Evolutionary conservation across 2,113 vertebrate genomes (phyloP).

Genomic region (Colistium nudipinnis): DNA sequence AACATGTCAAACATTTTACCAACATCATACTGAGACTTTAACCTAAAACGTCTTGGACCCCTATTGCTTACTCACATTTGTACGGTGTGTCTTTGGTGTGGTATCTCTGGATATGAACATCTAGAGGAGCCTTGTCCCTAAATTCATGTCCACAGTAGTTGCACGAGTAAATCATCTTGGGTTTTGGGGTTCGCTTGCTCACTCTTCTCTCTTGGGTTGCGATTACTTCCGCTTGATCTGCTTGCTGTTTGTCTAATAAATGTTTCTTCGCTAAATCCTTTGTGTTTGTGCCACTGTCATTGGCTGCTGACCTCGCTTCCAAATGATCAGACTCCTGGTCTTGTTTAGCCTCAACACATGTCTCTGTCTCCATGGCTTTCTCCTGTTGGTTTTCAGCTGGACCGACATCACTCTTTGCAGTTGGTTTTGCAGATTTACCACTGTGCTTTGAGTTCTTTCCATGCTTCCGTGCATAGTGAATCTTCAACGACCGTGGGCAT

Average conservation of each 20-base stretch:
- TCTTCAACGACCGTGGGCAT: slow-evolving; percentile 81
- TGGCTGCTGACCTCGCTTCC: slow-evolving; percentile 11
- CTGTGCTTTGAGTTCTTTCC: slow-evolving; percentile 37
- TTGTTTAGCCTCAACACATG: slow-evolving; percentile 13
- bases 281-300: slow-evolving; percentile 9
- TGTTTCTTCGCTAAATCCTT: slow-evolving; percentile 22
- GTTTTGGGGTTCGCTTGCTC: slow-evolving; percentile 76
- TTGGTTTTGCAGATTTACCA: slow-evolving; percentile 14
- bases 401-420: slow-evolving; percentile 28
- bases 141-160: slow-evolving; percentile 80
- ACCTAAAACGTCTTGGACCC: background rate
- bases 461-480: slow-evolving; percentile 76
- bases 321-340: slow-evolving; percentile 17
- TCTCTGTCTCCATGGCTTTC: slow-evolving; percentile 42
- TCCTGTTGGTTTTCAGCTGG: slow-evolving; percentile 52
- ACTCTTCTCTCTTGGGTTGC: slow-evolving; percentile 58
- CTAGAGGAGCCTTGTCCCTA: slow-evolving; percentile 74
- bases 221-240: slow-evolving; percentile 25
- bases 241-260: slow-evolving; percentile 30
- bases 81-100: slow-evolving; percentile 75
- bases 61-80: slow-evolving; percentile 68
- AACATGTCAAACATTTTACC: background rate
- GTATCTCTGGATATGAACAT: slow-evolving; percentile 76
- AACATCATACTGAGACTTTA: background rate
- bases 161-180: slow-evolving; percentile 75